Conservation (phyloP, 1,140 invertebrate genomes). For the Drosophila willistoni region DNA sequence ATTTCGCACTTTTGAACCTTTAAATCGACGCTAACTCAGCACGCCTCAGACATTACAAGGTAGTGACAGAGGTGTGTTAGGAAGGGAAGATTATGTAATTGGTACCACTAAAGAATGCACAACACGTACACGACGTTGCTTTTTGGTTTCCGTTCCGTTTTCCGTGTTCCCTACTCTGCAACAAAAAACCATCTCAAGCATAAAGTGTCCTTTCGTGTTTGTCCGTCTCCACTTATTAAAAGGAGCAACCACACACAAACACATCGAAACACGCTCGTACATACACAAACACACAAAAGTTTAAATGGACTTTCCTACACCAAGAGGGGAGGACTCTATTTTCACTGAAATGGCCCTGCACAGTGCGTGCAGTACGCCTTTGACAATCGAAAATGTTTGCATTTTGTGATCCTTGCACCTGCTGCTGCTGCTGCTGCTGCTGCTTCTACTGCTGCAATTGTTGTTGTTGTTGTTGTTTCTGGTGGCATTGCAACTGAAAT, state of each 20-base stretch:
- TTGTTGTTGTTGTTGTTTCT: neutral
- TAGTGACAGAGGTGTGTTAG: conserved; percentile 24
- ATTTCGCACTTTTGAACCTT: conserved; percentile 13
- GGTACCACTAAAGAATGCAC: conserved; percentile 53
- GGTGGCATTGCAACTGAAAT: conserved; percentile 35
- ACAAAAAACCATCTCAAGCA: conserved; percentile 61
- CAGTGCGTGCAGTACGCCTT: conserved; percentile 17
- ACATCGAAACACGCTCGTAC: neutral
- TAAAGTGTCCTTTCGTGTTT: conserved; percentile 78
- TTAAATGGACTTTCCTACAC: neutral
- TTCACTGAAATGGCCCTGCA: neutral
- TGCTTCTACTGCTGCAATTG: neutral
- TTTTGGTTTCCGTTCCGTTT: conserved; percentile 52
- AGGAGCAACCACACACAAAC: conserved; percentile 2
- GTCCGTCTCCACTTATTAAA: neutral
- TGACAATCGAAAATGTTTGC: conserved; percentile 36
- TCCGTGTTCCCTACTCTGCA: no score
- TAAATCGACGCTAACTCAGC: conserved; percentile 49
- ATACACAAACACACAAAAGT: neutral
- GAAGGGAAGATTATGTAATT: conserved; percentile 54
- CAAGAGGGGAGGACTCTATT: no score
- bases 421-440: conserved; percentile 34
- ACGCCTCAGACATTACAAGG: conserved; percentile 54
- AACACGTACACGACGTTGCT: conserved; percentile 45
- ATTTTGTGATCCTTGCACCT: conserved; percentile 77